Conservation (phyloP, 2,113 vertebrate genomes). For the Rousettus leschenaultii region DNA sequence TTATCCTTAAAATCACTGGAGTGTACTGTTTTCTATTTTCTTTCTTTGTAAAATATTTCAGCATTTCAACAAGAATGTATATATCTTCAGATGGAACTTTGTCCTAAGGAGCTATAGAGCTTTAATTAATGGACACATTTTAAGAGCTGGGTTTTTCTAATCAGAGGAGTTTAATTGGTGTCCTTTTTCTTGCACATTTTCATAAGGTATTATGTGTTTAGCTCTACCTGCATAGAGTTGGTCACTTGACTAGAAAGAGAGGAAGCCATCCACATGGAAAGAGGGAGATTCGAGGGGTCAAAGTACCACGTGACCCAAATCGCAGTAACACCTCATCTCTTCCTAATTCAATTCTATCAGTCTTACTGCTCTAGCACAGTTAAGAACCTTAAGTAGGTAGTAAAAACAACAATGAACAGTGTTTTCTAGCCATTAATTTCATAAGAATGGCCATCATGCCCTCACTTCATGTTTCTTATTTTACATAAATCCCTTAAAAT, state of each 20-base stretch:
- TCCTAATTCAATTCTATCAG: not conserved
- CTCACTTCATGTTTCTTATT: not conserved
- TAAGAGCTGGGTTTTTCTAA: not conserved
- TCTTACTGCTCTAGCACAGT: not conserved
- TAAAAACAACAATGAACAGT: not conserved
- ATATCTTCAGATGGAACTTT: not conserved
- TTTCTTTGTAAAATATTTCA: not conserved
- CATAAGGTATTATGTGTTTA: not conserved
- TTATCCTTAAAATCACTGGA: not conserved
- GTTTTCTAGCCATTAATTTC: not conserved
- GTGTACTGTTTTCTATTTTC: not conserved
- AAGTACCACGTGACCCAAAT: not conserved
- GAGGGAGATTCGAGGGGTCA: not conserved
- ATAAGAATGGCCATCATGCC: accelerated
- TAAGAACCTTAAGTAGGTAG: not conserved
- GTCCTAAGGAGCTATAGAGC: not conserved
- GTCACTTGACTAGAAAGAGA: not conserved
- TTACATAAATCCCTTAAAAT: not conserved
- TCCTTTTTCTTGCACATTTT: not conserved
- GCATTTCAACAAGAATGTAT: not conserved
- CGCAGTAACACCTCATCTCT: not conserved
- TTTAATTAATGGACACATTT: not conserved
- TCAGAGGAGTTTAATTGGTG: not conserved
- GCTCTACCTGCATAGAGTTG: not conserved
- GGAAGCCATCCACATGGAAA: not conserved